phyloP scores from a whole-genome alignment of 1,140 invertebrate genomes.

The Lepidurus arcticus region DNA sequence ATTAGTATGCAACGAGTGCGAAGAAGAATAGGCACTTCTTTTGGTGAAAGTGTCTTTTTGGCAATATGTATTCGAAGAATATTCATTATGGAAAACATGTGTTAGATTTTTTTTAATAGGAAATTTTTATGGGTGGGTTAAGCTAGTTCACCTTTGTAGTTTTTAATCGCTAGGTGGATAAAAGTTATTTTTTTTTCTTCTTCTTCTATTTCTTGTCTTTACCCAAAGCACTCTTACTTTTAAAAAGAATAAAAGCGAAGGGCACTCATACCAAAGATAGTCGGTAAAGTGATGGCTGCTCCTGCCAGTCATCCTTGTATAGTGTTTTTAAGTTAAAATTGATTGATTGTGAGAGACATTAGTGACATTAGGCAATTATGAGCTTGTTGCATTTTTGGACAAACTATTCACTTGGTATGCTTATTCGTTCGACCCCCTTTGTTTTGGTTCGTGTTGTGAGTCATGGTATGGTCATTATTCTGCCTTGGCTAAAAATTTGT shows the following conservation, averaged over 20 bases:
- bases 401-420: slow-evolving; percentile 1
- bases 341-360: neutral
- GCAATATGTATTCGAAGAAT: slow-evolving; percentile 20
- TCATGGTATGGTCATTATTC: slow-evolving; percentile 1
- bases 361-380: neutral
- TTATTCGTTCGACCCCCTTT: neutral
- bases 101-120: slow-evolving; percentile 8
- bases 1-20: neutral
- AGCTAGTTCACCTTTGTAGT: slow-evolving; percentile 18
- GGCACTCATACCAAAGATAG: slow-evolving; percentile 15
- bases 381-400: slow-evolving; percentile 8
- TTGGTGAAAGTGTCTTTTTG: neutral
- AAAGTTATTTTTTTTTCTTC: neutral
- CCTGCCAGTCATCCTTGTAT: neutral
- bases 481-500: slow-evolving; percentile 12
- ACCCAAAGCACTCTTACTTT: slow-evolving; percentile 17
- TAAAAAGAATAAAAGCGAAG: slow-evolving; percentile 6
- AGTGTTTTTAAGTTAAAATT: neutral
- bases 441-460: neutral
- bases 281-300: neutral
- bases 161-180: neutral
- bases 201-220: neutral
- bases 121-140: slow-evolving; percentile 19
- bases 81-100: neutral
- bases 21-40: neutral